A percentile compares a stretch with the other conserved stretches of the same genome.
These are phyloP conservation scores for Diplogasteroides magnus DNA, from an alignment of 1,140 invertebrate genomes.

Conservation along the genomic window DNA sequence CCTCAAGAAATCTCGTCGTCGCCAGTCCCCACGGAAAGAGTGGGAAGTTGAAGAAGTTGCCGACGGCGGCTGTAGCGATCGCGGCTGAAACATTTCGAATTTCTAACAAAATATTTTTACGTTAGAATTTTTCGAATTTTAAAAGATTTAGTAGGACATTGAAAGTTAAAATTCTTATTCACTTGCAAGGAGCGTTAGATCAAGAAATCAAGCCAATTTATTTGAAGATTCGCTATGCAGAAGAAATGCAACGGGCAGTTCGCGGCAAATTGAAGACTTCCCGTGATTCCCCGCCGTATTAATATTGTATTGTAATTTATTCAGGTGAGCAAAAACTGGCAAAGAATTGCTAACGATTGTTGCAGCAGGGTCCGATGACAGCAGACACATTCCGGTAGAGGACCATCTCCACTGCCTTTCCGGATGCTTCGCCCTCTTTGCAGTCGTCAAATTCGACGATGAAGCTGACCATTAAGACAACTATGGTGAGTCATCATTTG, in stretches of 20 bases:
- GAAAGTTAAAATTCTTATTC: too few species aligned
- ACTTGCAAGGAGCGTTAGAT: too few species aligned
- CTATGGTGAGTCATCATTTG: background rate
- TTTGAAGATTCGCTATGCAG: too few species aligned
- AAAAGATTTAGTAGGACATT: too few species aligned
- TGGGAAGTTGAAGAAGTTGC: background rate
- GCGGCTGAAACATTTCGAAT: too few species aligned
- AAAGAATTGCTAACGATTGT: conserved; percentile 17
- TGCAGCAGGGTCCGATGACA: conserved; percentile 20
- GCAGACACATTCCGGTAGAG: conserved; percentile 14
- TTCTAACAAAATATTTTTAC: too few species aligned
- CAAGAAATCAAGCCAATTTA: too few species aligned
- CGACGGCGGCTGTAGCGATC: background rate
- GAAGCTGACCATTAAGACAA: conserved; percentile 8
- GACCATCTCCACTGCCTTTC: conserved; percentile 13
- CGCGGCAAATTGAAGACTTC: too few species aligned
- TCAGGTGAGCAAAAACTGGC: background rate
- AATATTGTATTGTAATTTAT: background rate
- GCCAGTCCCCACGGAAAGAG: background rate
- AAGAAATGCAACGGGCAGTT: too few species aligned
- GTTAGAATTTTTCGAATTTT: too few species aligned
- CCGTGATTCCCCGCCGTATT: too few species aligned
- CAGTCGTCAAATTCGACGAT: conserved; percentile 16
- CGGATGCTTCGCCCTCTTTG: conserved; percentile 16
- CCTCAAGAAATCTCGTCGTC: background rate